Conservation (phyloP, 2,113 vertebrate genomes). For the Notarius quadriscutis region DNA sequence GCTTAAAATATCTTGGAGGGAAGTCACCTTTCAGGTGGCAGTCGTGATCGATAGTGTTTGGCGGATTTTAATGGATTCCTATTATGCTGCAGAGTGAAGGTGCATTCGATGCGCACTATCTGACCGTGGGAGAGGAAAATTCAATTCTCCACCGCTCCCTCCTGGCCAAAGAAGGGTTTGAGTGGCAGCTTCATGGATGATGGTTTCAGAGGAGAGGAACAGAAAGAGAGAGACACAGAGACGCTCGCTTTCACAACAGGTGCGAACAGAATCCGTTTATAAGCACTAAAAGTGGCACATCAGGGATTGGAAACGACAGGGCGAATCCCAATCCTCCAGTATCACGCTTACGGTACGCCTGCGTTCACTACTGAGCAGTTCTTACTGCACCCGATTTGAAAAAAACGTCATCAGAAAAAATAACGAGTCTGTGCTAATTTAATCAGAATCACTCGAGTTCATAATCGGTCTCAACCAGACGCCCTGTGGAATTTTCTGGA, state of each 20-base stretch:
- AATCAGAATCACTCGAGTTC: neutral
- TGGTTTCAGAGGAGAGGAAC: slow-evolving; percentile 52
- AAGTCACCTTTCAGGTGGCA: slow-evolving; percentile 47
- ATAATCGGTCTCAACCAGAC: neutral
- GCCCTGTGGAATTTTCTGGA: neutral
- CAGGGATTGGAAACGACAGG: neutral
- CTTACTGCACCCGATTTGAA: neutral
- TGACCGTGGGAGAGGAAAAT: slow-evolving; percentile 52
- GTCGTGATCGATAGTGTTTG: slow-evolving; percentile 47
- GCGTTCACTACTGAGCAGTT: neutral
- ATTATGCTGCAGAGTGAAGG: slow-evolving; percentile 44
- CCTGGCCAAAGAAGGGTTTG: slow-evolving; percentile 48
- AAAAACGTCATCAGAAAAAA: neutral
- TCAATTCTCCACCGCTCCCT: slow-evolving; percentile 53
- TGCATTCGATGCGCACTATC: slow-evolving; percentile 49
- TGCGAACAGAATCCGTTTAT: slow-evolving; percentile 5
- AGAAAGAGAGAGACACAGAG: slow-evolving; percentile 8
- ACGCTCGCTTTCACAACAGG: neutral
- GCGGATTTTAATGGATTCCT: slow-evolving; percentile 58
- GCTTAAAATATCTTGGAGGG: slow-evolving; percentile 57
- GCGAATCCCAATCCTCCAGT: neutral
- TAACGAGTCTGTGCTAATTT: neutral
- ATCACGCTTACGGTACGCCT: neutral
- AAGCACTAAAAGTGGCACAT: slow-evolving; percentile 4
- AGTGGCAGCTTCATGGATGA: slow-evolving; percentile 65